Base-by-base conservation (phyloP, 2,797 vertebrate genomes). In the Petrocephalus schoutedeni region DNA sequence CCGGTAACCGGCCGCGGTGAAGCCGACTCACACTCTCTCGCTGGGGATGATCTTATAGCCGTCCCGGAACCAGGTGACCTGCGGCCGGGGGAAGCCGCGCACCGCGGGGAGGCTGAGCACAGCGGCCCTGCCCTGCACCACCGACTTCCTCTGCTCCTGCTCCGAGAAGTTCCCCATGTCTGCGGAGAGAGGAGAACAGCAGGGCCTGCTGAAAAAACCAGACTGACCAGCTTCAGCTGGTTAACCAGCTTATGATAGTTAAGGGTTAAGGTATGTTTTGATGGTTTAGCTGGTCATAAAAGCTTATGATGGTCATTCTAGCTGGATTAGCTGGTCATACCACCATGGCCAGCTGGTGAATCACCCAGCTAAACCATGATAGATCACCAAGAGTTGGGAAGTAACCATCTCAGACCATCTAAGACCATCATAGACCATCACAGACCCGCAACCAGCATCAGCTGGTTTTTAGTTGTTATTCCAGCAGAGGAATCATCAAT, bases 21-120 rank as follows among this genome's bases (percentile, higher is more conserved):
- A 14, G 91, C 91, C 3, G 56, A 95, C 98, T 95, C 96, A 99
- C 98, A 98, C 95, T 96, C 97, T 95, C 94, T 89, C 94, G 95
- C 94, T 96, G 87, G 97, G 97, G 89, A 97, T 96, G 59, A 99
- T 97, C 95, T 99, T 99, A 93, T 97, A 97, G 67, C 98, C 98
- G 0, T 98, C 97, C 93, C 97, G 96, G 90, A 97, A 99, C 98
- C 98, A 99, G 0, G 97, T 99, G 93, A 97, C 97, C 57, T 98
- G 93, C 0, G 97, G 97, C 64, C 91, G 94, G 0, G 98, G 98
- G 19, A 94, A 96, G 89, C 97, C 97, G 87, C 92, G 87, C 58
- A 99, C 94, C 1, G 93, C 91, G 2, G 95, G 94, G 16, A 94
- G 90, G 93, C 94, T 95, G 67, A 99, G 94, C 90, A 98, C 87